phyloP scores from a whole-genome alignment of 2,888 invertebrate species.

The Cheiracanthium punctorium region DNA sequence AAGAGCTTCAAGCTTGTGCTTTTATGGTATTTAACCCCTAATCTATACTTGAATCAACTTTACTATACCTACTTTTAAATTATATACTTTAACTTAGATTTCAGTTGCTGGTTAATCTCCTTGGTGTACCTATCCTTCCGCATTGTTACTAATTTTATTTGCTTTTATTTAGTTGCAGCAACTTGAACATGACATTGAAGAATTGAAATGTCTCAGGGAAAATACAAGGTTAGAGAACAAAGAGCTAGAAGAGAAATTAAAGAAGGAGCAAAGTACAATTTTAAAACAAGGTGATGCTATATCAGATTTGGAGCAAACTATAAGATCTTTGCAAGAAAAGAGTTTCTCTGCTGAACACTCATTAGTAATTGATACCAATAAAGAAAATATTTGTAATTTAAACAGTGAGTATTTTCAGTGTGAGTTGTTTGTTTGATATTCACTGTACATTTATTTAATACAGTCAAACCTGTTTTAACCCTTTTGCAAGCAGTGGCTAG shows the following conservation, averaged over 20 bases:
- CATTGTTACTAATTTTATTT: no score
- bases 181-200: slow-evolving; percentile 39
- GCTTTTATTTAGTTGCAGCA: slow-evolving; percentile 34
- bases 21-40: no score
- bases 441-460: no score
- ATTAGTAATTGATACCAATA: background rate
- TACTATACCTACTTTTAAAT: no score
- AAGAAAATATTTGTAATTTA: slow-evolving; percentile 13
- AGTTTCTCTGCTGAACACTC: background rate
- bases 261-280: slow-evolving; percentile 17
- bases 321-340: background rate
- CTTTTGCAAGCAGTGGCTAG: no score
- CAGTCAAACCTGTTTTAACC: no score
- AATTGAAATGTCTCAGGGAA: slow-evolving; percentile 24
- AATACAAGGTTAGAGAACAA: background rate
- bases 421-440: no score
- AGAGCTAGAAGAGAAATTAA: background rate
- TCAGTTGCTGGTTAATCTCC: no score
- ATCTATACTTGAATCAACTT: no score
- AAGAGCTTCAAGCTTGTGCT: no score
- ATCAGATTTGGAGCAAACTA: background rate
- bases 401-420: slow-evolving; percentile 13
- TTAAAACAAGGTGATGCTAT: background rate
- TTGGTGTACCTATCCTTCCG: no score
- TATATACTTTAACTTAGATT: no score